A percentile compares a stretch with the other conserved stretches of the same genome.
Evolutionary conservation across 1,140 invertebrate species (phyloP).

Genomic region (Mycetomoellerius zeteki): DNA sequence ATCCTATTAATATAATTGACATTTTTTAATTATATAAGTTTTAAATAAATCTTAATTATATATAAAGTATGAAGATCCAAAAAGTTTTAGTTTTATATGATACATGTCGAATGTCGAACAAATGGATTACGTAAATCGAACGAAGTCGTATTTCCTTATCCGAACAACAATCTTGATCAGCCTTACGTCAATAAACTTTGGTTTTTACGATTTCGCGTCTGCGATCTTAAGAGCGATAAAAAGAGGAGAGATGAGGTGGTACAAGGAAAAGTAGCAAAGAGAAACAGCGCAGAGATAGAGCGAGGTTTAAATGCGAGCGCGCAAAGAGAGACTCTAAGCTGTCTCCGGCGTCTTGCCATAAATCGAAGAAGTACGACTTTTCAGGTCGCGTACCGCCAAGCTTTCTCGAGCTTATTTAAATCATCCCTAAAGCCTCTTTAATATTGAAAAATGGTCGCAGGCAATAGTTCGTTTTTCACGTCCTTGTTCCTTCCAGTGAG

Average conservation of each 20-base stretch:
- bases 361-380: slow-evolving; percentile 81
- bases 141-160: slow-evolving; percentile 64
- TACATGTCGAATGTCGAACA: slow-evolving; percentile 2
- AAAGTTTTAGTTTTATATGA: neutral
- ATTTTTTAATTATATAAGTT: neutral
- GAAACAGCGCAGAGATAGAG: slow-evolving; percentile 68
- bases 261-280: slow-evolving; percentile 69
- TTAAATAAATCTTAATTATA: neutral
- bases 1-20: neutral
- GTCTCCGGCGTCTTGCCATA: slow-evolving; percentile 81
- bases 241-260: slow-evolving; percentile 60
- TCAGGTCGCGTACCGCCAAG: slow-evolving; percentile 66
- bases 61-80: neutral
- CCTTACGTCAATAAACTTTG: slow-evolving; percentile 41
- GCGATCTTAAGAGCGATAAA: slow-evolving; percentile 63
- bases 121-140: slow-evolving; percentile 53
- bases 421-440: slow-evolving; percentile 81
- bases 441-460: slow-evolving; percentile 79
- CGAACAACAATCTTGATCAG: slow-evolving; percentile 25
- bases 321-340: slow-evolving; percentile 69
- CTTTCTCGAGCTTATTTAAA: slow-evolving; percentile 82
- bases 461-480: slow-evolving; percentile 22
- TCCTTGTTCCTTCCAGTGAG: neutral
- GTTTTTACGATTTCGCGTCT: slow-evolving; percentile 66
- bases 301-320: slow-evolving; percentile 54